Percentiles rank a stretch among this genome's conserved stretches.
These are phyloP conservation scores for Hylaeus volcanicus DNA, from an alignment of 1,140 invertebrate genomes.

Conservation along the genomic window DNA sequence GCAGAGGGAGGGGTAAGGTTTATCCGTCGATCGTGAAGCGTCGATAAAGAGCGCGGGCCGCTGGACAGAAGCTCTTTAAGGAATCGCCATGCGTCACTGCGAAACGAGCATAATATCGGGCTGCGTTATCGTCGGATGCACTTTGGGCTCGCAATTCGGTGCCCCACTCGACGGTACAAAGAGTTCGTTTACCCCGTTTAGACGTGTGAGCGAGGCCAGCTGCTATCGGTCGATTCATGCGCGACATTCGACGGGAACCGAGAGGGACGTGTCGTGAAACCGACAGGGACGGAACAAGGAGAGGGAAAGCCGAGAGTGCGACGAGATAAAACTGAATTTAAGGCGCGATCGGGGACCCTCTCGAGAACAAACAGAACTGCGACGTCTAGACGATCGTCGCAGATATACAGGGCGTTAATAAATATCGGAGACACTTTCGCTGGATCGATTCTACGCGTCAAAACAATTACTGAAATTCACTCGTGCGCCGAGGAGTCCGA, in stretches of 20 bases:
- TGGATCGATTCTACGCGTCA: slow-evolving; percentile 23
- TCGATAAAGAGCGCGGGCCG: not conserved
- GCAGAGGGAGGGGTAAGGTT: not conserved
- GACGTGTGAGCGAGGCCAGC: slow-evolving; percentile 66
- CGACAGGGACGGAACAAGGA: not conserved
- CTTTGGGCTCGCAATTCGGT: slow-evolving; percentile 69
- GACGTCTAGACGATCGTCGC: slow-evolving; percentile 56
- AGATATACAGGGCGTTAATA: slow-evolving; percentile 44
- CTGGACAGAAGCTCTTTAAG: slow-evolving; percentile 15
- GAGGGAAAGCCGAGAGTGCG: slow-evolving; percentile 36
- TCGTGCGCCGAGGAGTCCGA: not conserved
- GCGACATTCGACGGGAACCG: slow-evolving; percentile 63
- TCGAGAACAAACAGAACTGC: slow-evolving; percentile 54
- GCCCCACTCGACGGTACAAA: slow-evolving; percentile 61
- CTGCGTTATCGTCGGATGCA: slow-evolving; percentile 69
- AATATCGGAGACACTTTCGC: slow-evolving; percentile 23
- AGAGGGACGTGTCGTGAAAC: slow-evolving; percentile 52
- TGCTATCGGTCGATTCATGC: slow-evolving; percentile 77
- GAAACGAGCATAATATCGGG: slow-evolving; percentile 65
- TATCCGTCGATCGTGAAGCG: not conserved
- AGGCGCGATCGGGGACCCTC: slow-evolving; percentile 53
- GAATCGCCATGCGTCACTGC: slow-evolving; percentile 55
- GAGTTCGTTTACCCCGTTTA: slow-evolving; percentile 69
- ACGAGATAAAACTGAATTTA: slow-evolving; percentile 63
- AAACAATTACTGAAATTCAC: not conserved